Percentiles rank a stretch among this genome's conserved stretches.
These are phyloP conservation scores for Loriculus beryllinus DNA, from an alignment of 2,797 vertebrate genomes.

Conservation along the genomic window DNA sequence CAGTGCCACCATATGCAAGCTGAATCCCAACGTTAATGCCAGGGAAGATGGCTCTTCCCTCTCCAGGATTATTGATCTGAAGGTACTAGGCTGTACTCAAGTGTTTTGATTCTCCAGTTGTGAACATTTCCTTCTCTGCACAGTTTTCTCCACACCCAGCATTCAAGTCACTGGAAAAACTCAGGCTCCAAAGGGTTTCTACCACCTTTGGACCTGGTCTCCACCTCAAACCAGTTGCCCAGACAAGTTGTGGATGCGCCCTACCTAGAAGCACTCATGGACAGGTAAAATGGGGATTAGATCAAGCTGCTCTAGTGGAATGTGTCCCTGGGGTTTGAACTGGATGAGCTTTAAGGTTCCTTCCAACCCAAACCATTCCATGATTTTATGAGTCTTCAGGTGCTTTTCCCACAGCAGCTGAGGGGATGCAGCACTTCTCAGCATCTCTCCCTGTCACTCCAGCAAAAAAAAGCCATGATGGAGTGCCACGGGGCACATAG, in stretches of 20 bases:
- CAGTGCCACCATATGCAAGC: not conserved
- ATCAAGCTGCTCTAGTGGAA: not conserved
- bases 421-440: not conserved
- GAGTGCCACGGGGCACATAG: rapidly evolving
- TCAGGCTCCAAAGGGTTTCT: not conserved
- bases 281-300: not conserved
- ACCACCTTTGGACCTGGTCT: too few relatives aligned
- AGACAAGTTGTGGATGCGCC: not conserved
- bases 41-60: not conserved
- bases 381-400: not conserved
- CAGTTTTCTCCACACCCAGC: not conserved
- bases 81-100: not conserved
- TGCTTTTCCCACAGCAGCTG: not conserved
- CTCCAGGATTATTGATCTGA: not conserved
- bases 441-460: not conserved
- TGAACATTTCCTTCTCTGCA: not conserved
- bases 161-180: not conserved
- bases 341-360: not conserved
- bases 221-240: not conserved
- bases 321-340: not conserved
- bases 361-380: not conserved
- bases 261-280: not conserved
- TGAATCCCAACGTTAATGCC: not conserved
- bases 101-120: rapidly evolving
- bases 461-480: not conserved